Conservation (phyloP, 2,888 invertebrate genomes). For the Criorhina ranunculi region DNA sequence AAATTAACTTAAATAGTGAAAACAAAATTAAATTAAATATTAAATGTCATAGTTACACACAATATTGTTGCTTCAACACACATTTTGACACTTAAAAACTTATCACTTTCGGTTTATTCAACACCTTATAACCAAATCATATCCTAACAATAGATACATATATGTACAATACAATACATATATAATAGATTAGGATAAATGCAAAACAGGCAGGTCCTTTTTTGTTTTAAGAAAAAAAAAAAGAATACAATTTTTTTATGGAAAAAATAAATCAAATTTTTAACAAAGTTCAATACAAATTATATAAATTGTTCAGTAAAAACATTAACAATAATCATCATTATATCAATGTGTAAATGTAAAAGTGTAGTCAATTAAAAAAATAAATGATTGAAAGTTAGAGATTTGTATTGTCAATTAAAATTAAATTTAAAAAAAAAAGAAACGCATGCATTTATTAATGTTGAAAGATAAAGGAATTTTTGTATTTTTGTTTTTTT, state of each 20-base stretch:
- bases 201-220: constrained; percentile 76
- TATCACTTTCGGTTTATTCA: too few species aligned
- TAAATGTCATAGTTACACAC: constrained; percentile 3
- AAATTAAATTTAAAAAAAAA: constrained; percentile 32
- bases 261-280: constrained; percentile 42
- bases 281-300: constrained; percentile 47
- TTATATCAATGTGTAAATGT: constrained; percentile 73
- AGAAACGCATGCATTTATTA: constrained; percentile 72
- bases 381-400: constrained; percentile 53
- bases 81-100: too few species aligned
- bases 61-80: constrained; percentile 9
- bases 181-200: constrained; percentile 61
- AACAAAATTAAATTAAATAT: not conserved
- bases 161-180: too few species aligned
- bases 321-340: constrained; percentile 38
- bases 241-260: constrained; percentile 32
- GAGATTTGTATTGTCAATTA: constrained; percentile 76
- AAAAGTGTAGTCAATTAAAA: constrained; percentile 74
- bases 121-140: constrained; percentile 21
- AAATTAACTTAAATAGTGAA: not conserved
- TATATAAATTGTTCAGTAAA: constrained; percentile 27
- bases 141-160: constrained; percentile 16
- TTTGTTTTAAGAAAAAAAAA: constrained; percentile 52
- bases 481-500: constrained; percentile 32
- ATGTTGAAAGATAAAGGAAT: constrained; percentile 52